phyloP scores from a whole-genome alignment of 2,113 vertebrate genomes.

The Mohoua ochrocephala region DNA sequence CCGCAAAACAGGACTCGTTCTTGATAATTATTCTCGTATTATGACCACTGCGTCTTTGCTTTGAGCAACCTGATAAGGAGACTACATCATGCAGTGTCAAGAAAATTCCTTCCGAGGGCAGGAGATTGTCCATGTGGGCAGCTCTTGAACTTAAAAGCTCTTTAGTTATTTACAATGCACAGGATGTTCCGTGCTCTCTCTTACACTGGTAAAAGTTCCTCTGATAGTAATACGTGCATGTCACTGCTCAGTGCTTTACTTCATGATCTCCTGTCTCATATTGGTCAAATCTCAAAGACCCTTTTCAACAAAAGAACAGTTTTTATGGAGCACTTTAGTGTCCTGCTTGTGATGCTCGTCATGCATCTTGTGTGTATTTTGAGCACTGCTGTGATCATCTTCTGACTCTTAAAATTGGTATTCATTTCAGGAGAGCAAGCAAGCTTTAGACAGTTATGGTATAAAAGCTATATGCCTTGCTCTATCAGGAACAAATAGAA shows the following conservation, averaged over 20 bases:
- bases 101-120: background rate
- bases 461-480: background rate
- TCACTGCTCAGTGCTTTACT: background rate
- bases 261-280: background rate
- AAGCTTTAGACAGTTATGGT: background rate
- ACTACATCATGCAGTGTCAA: background rate
- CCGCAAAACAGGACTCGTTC: background rate
- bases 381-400: background rate
- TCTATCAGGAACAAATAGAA: background rate
- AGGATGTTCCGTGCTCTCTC: background rate
- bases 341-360: background rate
- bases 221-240: fast-evolving
- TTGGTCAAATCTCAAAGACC: background rate
- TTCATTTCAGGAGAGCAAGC: background rate
- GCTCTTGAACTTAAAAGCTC: background rate
- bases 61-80: background rate
- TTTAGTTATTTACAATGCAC: background rate
- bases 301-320: background rate
- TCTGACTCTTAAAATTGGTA: background rate
- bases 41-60: background rate
- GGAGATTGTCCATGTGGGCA: background rate
- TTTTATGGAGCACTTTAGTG: background rate
- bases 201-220: background rate
- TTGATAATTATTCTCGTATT: background rate
- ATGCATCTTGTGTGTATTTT: background rate